Evolutionary conservation across 2,797 vertebrate species (phyloP).

Genomic region (Etheostoma nigrum): DNA sequence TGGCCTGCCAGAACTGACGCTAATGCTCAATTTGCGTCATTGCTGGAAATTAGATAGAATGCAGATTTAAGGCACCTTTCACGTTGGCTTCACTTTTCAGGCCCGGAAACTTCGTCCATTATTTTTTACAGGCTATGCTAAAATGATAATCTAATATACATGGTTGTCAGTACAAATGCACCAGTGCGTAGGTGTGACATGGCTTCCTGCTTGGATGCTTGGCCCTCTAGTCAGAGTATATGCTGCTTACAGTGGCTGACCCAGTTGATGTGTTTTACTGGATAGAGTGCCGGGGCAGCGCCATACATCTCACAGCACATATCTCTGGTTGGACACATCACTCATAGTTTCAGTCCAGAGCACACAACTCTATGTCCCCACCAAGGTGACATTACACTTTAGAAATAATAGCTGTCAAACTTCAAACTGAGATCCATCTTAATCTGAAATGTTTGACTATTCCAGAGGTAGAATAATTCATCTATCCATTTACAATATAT

Average conservation of each 20-base stretch:
- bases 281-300: conserved; percentile 12
- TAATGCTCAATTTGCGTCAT: too few species aligned
- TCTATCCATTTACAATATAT: neutral
- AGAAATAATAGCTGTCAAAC: conserved; percentile 12
- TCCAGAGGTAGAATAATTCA: neutral
- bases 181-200: conserved; percentile 32
- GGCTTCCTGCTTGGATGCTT: conserved; percentile 29
- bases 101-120: too few species aligned
- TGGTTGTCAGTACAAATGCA: conserved; percentile 26
- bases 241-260: conserved; percentile 30
- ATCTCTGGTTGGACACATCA: conserved; percentile 15
- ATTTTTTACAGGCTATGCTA: conserved; percentile 6
- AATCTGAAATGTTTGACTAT: conserved; percentile 12
- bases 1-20: too few species aligned
- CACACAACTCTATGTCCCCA: neutral
- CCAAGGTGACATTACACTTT: conserved; percentile 34
- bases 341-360: conserved; percentile 22
- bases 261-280: conserved; percentile 36
- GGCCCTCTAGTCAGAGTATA: conserved; percentile 15
- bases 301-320: conserved; percentile 26
- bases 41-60: too few species aligned
- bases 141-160: conserved; percentile 35
- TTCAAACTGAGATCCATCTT: conserved; percentile 25
- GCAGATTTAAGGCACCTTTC: too few species aligned
- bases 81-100: too few species aligned